Conservation (phyloP, 53 echinoderm and acorn worm species). For the Echinarachnius parma region DNA sequence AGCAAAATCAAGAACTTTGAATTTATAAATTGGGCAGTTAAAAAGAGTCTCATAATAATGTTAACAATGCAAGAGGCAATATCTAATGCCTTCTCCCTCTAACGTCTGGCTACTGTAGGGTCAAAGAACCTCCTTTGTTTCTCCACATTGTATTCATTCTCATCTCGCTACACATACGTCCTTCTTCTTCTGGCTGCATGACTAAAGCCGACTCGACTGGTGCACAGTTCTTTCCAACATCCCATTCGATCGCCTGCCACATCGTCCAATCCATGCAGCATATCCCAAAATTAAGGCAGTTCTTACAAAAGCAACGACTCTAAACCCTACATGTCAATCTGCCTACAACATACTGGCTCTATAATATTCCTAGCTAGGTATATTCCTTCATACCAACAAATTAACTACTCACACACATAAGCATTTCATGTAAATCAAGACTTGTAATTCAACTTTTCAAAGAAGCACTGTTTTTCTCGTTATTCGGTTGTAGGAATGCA, state of each 20-base stretch:
- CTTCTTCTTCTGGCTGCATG: background rate
- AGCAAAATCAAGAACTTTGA: too few relatives aligned
- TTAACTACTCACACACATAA: slow-evolving; percentile 53
- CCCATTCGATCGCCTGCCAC: background rate
- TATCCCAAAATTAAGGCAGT: slow-evolving; percentile 39
- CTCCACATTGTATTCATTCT: too few relatives aligned
- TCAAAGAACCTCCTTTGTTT: too few relatives aligned
- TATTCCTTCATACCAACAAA: slow-evolving; percentile 27
- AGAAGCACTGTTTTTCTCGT: background rate
- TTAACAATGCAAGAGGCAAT: too few relatives aligned
- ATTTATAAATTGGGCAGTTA: too few relatives aligned
- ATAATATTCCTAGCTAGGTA: too few relatives aligned
- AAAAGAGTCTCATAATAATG: too few relatives aligned
- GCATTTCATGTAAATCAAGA: slow-evolving; percentile 40
- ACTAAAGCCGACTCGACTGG: background rate
- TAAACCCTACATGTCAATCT: too few relatives aligned
- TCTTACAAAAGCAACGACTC: slow-evolving; percentile 15
- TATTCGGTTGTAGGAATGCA: slow-evolving; percentile 18
- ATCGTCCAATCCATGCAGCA: slow-evolving; percentile 19
- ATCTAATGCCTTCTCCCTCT: too few relatives aligned
- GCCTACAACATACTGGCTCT: too few relatives aligned
- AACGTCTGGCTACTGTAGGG: too few relatives aligned
- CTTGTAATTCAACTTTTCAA: background rate
- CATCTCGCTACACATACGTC: background rate
- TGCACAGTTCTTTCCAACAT: background rate